Percentiles rank a stretch among this genome's conserved stretches.
These are phyloP conservation scores for Hetaerina titia DNA, from an alignment of 2,888 invertebrate species.

Conservation along the genomic window DNA sequence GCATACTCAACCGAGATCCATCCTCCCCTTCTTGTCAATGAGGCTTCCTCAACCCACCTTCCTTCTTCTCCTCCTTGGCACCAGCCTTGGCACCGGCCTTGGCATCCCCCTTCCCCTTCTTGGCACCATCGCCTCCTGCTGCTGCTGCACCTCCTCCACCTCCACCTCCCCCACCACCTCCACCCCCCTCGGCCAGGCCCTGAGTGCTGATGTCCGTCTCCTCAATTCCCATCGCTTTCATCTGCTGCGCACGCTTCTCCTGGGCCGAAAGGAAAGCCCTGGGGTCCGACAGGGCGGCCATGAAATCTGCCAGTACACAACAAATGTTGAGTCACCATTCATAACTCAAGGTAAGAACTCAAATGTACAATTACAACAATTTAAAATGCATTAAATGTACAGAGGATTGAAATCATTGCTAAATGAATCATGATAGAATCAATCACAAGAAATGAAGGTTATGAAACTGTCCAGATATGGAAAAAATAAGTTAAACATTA, in stretches of 20 bases:
- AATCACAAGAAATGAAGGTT: no score
- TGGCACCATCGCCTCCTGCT: constrained; percentile 74
- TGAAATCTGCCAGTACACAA: constrained; percentile 86
- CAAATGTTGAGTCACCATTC: neutral
- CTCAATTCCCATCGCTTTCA: constrained; percentile 97
- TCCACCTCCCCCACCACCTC: constrained; percentile 75
- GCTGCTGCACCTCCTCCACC: constrained; percentile 76
- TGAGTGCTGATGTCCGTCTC: constrained; percentile 81
- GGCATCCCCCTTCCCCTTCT: constrained; percentile 77
- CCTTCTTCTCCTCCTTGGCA: constrained; percentile 74
- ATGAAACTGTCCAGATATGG: no score
- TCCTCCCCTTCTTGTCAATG: neutral
- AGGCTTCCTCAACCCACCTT: constrained; percentile 74
- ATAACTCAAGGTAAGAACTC: constrained; percentile 57
- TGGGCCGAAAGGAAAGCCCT: constrained; percentile 93
- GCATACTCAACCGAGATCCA: neutral
- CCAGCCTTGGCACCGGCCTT: constrained; percentile 4
- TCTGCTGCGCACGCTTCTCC: constrained; percentile 92
- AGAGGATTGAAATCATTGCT: no score
- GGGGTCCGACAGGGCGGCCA: constrained; percentile 98
- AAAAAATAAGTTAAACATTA: no score
- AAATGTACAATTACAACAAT: constrained; percentile 46
- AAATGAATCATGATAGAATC: no score
- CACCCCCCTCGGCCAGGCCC: constrained; percentile 72
- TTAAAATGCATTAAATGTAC: constrained; percentile 15